Conservation (phyloP, 2,113 vertebrate species). For the Micronycteris hirsuta region DNA sequence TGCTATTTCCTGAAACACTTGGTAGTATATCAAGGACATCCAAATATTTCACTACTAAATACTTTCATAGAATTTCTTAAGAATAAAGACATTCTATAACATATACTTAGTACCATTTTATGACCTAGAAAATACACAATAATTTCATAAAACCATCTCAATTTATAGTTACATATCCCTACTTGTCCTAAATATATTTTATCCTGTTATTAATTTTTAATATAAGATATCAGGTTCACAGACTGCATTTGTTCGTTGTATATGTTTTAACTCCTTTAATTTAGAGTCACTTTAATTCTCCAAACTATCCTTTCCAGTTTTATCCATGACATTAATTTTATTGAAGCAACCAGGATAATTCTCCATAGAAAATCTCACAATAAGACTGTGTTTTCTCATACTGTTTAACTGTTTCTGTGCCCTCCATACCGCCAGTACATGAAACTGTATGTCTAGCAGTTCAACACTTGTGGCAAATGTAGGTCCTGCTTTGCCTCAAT, state of each 20-base stretch:
- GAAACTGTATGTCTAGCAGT: not conserved
- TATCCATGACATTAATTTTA: not conserved
- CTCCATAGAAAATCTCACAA: not conserved
- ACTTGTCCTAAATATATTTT: not conserved
- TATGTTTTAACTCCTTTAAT: not conserved
- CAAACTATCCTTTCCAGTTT: not conserved
- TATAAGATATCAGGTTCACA: not conserved
- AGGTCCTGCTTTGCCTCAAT: not conserved
- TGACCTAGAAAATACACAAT: not conserved
- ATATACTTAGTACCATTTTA: not conserved
- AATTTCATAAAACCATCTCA: not conserved
- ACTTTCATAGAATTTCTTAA: not conserved
- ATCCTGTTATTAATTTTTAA: not conserved
- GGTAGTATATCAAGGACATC: rapidly evolving
- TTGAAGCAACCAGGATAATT: not conserved
- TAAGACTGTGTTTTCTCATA: not conserved
- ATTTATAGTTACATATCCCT: not conserved
- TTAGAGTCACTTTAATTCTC: not conserved
- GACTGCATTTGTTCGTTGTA: not conserved
- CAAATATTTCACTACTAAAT: not conserved
- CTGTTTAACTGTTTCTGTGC: not conserved
- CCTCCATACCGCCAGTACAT: not conserved
- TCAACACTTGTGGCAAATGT: not conserved
- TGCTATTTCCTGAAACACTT: not conserved
- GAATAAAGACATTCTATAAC: not conserved